phyloP scores from a whole-genome alignment of 2,113 vertebrate genomes.

The Dipodomys merriami region DNA sequence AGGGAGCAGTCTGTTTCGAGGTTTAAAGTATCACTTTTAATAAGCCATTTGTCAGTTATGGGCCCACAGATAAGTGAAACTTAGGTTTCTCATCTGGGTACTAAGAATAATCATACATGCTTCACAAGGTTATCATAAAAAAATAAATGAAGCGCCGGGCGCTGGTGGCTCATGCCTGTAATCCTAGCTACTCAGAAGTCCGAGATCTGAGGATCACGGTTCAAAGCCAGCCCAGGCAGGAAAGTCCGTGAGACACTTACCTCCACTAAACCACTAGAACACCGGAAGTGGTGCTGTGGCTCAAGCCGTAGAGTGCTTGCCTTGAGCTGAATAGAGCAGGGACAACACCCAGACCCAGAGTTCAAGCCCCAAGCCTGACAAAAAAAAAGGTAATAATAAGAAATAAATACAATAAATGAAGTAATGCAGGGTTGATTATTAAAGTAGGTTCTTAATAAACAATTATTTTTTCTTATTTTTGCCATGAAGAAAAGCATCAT shows the following conservation, averaged over 20 bases:
- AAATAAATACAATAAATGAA: not conserved
- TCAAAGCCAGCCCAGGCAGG: too few relatives aligned
- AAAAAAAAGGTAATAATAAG: too few relatives aligned
- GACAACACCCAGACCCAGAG: too few relatives aligned
- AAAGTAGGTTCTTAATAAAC: not conserved
- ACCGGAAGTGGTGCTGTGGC: too few relatives aligned
- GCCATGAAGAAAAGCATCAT: not conserved
- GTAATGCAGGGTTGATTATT: not conserved
- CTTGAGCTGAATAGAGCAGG: too few relatives aligned
- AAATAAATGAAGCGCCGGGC: not conserved
- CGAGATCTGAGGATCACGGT: too few relatives aligned
- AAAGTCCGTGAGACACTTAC: too few relatives aligned
- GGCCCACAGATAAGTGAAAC: not conserved
- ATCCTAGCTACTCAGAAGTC: too few relatives aligned
- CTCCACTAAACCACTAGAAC: too few relatives aligned
- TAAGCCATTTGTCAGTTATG: not conserved
- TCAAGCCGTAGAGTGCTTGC: too few relatives aligned
- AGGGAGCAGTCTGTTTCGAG: not conserved
- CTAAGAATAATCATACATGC: not conserved
- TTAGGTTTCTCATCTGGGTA: constrained; percentile 11
- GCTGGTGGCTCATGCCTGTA: too few relatives aligned
- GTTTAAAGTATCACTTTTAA: constrained; percentile 7
- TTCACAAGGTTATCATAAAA: not conserved
- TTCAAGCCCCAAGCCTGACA: too few relatives aligned
- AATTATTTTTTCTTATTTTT: not conserved